A percentile compares a stretch with the other conserved stretches of the same genome.
These are phyloP conservation scores for Drosophila austrosaltans DNA, from an alignment of 2,888 invertebrate species.

Conservation along the genomic window DNA sequence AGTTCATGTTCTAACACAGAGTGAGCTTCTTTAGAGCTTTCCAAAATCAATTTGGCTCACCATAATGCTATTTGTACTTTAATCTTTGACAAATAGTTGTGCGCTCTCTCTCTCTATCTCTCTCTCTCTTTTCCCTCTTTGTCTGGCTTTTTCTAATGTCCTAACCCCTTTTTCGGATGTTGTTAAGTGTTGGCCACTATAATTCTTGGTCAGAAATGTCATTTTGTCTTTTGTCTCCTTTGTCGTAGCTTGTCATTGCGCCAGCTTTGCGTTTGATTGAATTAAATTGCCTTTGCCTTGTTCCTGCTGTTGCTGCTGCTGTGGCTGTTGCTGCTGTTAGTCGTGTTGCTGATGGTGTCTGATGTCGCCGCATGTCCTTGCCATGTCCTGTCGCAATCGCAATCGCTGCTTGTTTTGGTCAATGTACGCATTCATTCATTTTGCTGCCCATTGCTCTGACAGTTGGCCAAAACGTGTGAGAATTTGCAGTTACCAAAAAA, in stretches of 20 bases:
- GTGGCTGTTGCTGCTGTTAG: conserved; percentile 19
- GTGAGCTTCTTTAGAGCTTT: neutral
- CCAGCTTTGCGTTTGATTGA: conserved; percentile 73
- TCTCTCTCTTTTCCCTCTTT: neutral
- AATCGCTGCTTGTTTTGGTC: conserved; percentile 44
- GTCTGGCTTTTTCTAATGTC: neutral
- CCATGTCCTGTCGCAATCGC: conserved; percentile 36
- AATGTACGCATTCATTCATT: conserved; percentile 62
- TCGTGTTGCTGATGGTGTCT: conserved; percentile 37
- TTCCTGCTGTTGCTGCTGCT: conserved; percentile 21
- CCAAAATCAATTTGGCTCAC: neutral
- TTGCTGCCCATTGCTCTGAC: conserved; percentile 42
- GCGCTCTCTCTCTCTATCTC: neutral
- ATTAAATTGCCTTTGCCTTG: conserved; percentile 67
- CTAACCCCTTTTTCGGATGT: neutral
- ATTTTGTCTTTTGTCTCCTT: conserved; percentile 26
- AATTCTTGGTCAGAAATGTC: conserved; percentile 10
- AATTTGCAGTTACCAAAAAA: conserved; percentile 38
- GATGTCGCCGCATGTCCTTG: conserved; percentile 16
- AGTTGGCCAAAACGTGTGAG: conserved; percentile 64
- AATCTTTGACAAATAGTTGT: neutral
- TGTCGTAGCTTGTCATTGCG: conserved; percentile 53
- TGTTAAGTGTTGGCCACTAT: conserved; percentile 9
- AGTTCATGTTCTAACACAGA: too few species aligned
- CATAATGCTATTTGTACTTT: conserved; percentile 3